Evolutionary conservation across 2,113 vertebrate species (phyloP).

Genomic region (Onychorhynchus coronatus): DNA sequence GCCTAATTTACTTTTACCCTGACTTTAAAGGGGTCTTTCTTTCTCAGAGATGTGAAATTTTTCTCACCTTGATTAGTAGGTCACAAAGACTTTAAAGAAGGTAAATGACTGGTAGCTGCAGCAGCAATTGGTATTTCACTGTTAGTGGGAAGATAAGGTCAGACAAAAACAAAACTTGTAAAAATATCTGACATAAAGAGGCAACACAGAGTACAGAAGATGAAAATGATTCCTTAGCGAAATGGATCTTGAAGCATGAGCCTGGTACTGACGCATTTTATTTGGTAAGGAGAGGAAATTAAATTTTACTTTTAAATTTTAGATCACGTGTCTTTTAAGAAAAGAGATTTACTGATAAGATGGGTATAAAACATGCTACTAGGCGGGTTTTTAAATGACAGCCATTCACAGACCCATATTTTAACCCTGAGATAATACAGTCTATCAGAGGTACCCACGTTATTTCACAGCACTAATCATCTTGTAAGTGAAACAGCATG

Average conservation of each 20-base stretch:
- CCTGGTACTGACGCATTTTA: background rate
- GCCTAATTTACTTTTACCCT: background rate
- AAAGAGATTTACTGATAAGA: slow-evolving; percentile 18
- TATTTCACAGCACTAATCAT: background rate
- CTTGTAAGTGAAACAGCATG: background rate
- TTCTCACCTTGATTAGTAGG: background rate
- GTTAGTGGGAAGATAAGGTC: background rate
- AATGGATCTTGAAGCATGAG: slow-evolving; percentile 26
- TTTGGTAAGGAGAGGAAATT: slow-evolving; percentile 47
- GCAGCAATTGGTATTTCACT: background rate
- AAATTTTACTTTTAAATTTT: slow-evolving; percentile 74
- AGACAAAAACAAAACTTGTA: background rate
- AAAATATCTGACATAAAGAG: slow-evolving; percentile 19
- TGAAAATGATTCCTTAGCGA: slow-evolving; percentile 23
- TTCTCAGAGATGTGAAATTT: background rate
- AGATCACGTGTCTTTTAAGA: background rate
- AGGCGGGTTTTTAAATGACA: background rate
- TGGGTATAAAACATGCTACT: background rate
- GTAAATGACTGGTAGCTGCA: background rate
- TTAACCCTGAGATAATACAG: background rate
- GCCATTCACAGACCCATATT: background rate
- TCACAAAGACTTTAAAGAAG: background rate
- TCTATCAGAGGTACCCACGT: background rate
- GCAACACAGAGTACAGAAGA: background rate
- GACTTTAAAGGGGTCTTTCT: background rate